Base-by-base conservation (phyloP, 2,113 vertebrate genomes). In the Thermophis baileyi region DNA sequence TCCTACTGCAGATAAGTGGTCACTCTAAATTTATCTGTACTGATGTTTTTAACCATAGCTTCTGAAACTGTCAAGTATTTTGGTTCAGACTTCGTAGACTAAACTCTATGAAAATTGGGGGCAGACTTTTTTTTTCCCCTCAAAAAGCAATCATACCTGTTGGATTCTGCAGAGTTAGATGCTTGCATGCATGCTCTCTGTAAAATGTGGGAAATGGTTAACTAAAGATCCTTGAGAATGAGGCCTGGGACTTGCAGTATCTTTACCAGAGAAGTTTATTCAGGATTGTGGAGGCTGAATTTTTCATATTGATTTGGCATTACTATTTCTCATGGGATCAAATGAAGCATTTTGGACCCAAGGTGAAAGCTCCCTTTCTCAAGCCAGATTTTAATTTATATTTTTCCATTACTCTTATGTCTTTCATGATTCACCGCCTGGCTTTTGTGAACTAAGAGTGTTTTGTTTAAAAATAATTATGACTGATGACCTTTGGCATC, bases 381-480 rank as follows among this genome's bases (percentile, higher is more conserved):
- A 91, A 54, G 20, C 63, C n/a, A 81, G n/a, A 90, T 14, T 40
- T 81, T 24, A 69, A 12, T 90, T 74, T 69, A 90, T 11, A 51
- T 51, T 35, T 7, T 46, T 60, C 90, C 44, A 57, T 55, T 88
- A 53, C 44, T 63, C 55, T 57, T 40, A 24, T 63, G 47, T 30
- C 44, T 91, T n/a, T 57, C 40, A 47, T 49, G 16, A n/a, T 60
- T 4, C 30, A 63, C 60, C 16, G n/a, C 27, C 91, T 51, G 55
- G 55, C 40, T 92, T 87, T 35, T 92, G 44, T 22, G 22, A 60
- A 88, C 30, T 47, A 55, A 86, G 51, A 47, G 51, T 86, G 30
- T 86, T 57, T 57, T 86, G 51, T 86, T 92, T 51, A 85, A 46
- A 47, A 85, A 85, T 49, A 89, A 92, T 89, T 92, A 51, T 44